Base-by-base conservation (phyloP, 1,140 invertebrate species). In the Psix sp. region DNA sequence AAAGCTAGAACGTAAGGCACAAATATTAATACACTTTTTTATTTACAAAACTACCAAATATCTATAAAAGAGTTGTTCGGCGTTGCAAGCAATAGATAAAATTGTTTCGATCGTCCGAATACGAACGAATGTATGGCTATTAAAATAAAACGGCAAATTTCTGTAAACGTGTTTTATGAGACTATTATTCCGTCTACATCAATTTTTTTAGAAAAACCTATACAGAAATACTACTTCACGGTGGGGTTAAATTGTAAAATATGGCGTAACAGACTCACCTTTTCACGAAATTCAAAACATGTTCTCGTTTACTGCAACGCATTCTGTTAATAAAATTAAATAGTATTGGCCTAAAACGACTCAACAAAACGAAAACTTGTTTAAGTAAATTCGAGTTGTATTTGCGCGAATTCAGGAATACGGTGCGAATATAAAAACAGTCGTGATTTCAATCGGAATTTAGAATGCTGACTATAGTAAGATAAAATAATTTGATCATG, bases 111-210 rank as follows among this genome's bases (percentile, higher is more conserved):
- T 62, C 38, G 46, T 62, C 38, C 38, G 36, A 62, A 49, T 40
- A 38, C 36, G 57, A 42, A 43, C 57, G 36, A 62, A 26, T 65
- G 40, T 40, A 54, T 33, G 49, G 39, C 40, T 52, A 65, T 54
- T 65, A 65, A 65, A 65, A 54, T 33, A 49, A 54, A 65, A 54
- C 40, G 60, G 48, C n/a, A 33, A 16, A 46, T 54, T 54, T 49
- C 54, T 49, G 60, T 65, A 65, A 65, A 54, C 39, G 60, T 54
- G 46, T 43, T 65, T 65, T 65, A 65, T 65, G 60, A 65, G 15
- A 54, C 60, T 54, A 65, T 65, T 54, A 65, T 65, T 46, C 60
- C 48, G 29, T 31, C 31, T 51, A 20, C 24, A 7, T 24, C 36
- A 9, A 42, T 62, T 57, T 52, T 51, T 52, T 29, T 7, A 29